Conservation (phyloP, 2,888 invertebrate genomes). For the Marronus borbonicus region DNA sequence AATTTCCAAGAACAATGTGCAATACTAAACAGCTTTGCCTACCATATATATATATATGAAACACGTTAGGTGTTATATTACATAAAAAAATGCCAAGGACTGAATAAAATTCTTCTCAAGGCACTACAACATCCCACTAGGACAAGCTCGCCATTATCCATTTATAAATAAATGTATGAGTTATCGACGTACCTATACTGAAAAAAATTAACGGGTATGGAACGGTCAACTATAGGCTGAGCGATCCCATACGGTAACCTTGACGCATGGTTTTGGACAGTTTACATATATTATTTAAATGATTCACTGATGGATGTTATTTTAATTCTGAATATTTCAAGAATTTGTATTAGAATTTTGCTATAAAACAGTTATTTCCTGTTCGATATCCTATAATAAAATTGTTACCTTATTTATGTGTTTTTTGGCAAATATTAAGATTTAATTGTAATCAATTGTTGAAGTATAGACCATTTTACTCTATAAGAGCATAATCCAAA, state of each 20-base stretch:
- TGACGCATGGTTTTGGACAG: constrained; percentile 21
- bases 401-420: no score
- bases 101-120: constrained; percentile 29
- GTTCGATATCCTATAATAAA: background rate
- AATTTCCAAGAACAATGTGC: background rate
- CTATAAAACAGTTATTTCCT: constrained; percentile 6
- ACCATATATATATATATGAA: background rate
- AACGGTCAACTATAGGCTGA: background rate
- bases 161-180: constrained; percentile 31
- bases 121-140: constrained; percentile 40
- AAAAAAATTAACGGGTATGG: constrained; percentile 26
- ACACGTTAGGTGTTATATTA: background rate
- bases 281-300: constrained; percentile 30
- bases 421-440: no score
- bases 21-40: background rate
- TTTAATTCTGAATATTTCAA: constrained; percentile 2
- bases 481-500: no score
- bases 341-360: constrained; percentile 6
- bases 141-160: constrained; percentile 11
- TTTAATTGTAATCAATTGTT: no score
- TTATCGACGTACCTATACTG: background rate
- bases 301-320: constrained; percentile 8
- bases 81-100: constrained; percentile 39
- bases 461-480: no score
- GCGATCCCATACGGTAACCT: constrained; percentile 7